Conservation (phyloP, 2,113 vertebrate species). For the Tragelaphus buxtoni region DNA sequence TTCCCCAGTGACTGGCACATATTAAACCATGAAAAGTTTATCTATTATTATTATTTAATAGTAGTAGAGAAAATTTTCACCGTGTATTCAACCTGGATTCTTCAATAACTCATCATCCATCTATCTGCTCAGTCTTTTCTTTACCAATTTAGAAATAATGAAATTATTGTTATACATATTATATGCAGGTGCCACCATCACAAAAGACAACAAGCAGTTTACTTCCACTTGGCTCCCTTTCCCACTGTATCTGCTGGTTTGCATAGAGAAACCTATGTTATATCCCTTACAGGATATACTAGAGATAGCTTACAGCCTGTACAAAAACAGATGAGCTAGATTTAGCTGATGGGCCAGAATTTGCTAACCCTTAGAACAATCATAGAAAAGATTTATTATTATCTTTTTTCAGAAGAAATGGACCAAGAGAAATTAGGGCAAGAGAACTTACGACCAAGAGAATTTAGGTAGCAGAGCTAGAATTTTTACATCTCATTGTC, state of each 20-base stretch:
- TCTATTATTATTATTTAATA: not conserved
- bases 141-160: not conserved
- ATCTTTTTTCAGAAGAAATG: not conserved
- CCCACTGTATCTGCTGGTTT: not conserved
- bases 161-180: not conserved
- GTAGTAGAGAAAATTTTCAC: not conserved
- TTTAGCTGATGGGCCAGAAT: not conserved
- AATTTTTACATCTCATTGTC: not conserved
- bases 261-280: not conserved
- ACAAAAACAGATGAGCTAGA: not conserved
- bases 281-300: not conserved
- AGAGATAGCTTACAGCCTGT: not conserved
- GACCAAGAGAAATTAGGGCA: not conserved
- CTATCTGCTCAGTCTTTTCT: not conserved
- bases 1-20: not conserved
- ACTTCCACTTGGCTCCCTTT: not conserved
- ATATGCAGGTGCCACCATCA: not conserved
- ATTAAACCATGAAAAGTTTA: not conserved
- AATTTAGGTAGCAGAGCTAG: not conserved
- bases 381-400: slow-evolving; percentile 24
- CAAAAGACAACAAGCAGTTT: not conserved
- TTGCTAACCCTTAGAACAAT: not conserved
- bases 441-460: not conserved
- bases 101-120: not conserved
- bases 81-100: not conserved